Conservation (phyloP, 2,888 invertebrate genomes). For the Rhagophthalmus giganteus region DNA sequence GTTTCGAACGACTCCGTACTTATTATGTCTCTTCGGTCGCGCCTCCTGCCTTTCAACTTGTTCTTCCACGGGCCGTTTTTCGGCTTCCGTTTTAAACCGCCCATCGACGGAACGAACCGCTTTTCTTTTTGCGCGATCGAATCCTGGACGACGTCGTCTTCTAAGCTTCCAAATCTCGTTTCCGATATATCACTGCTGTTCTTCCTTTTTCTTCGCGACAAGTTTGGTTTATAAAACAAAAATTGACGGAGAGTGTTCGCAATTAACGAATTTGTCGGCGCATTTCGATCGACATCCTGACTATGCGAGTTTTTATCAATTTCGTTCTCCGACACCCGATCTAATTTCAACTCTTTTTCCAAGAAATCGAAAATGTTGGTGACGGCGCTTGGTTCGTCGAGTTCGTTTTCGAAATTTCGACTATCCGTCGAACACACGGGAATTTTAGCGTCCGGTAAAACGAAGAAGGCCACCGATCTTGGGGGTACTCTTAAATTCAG, state of each 20-base stretch:
- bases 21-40: too few species aligned
- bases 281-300: neutral
- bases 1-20: too few species aligned
- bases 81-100: neutral
- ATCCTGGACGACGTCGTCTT: neutral
- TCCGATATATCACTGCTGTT: neutral
- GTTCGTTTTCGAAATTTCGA: conserved; percentile 41
- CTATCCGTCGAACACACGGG: conserved; percentile 58
- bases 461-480: conserved; percentile 75
- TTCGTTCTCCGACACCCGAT: too few species aligned
- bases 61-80: too few species aligned
- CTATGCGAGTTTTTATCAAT: neutral
- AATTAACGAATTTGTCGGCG: neutral
- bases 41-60: too few species aligned
- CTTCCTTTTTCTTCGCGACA: neutral
- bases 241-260: neutral
- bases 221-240: neutral
- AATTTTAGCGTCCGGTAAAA: conserved; percentile 67
- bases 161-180: neutral
- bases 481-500: conserved; percentile 49
- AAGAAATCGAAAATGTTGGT: neutral
- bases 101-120: neutral
- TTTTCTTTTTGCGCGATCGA: neutral
- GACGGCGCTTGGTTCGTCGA: neutral
- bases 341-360: neutral